phyloP scores from a whole-genome alignment of 2,888 invertebrate genomes.

The Mesodorylaimus sp. region DNA sequence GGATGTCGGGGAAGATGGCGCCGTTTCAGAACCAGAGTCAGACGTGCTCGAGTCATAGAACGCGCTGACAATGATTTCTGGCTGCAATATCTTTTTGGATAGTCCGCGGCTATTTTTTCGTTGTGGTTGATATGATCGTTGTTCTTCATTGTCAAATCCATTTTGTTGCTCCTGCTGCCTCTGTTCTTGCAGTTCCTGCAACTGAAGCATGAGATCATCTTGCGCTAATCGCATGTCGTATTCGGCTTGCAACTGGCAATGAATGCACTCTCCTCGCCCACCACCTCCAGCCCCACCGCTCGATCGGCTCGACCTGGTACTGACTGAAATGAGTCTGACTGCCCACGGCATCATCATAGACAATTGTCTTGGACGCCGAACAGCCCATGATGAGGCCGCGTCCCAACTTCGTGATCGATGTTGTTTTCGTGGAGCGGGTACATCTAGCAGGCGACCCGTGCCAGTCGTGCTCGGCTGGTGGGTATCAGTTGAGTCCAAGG shows the following conservation, averaged over 20 bases:
- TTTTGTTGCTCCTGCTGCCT: too few species aligned
- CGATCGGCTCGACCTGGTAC: background rate
- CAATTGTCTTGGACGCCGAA: background rate
- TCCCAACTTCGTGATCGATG: background rate
- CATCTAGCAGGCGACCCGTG: background rate
- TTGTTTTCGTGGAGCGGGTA: background rate
- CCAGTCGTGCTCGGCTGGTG: background rate
- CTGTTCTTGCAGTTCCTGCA: too few species aligned
- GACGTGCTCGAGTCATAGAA: background rate
- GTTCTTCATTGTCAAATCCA: background rate
- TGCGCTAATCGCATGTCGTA: background rate
- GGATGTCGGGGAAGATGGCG: background rate
- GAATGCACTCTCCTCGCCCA: background rate
- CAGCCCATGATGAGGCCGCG: background rate
- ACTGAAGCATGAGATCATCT: too few species aligned
- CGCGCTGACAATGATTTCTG: background rate
- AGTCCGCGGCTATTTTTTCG: background rate
- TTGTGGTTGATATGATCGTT: background rate
- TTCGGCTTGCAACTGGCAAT: background rate
- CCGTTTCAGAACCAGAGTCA: background rate
- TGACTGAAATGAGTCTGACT: too few species aligned
- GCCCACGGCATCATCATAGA: too few species aligned
- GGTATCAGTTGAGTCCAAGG: too few species aligned
- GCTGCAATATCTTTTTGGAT: too few species aligned
- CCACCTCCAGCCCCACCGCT: background rate